These are phyloP conservation scores for Gorsachius magnificus DNA, from an alignment of 2,797 vertebrate species.

Conservation along the genomic window DNA sequence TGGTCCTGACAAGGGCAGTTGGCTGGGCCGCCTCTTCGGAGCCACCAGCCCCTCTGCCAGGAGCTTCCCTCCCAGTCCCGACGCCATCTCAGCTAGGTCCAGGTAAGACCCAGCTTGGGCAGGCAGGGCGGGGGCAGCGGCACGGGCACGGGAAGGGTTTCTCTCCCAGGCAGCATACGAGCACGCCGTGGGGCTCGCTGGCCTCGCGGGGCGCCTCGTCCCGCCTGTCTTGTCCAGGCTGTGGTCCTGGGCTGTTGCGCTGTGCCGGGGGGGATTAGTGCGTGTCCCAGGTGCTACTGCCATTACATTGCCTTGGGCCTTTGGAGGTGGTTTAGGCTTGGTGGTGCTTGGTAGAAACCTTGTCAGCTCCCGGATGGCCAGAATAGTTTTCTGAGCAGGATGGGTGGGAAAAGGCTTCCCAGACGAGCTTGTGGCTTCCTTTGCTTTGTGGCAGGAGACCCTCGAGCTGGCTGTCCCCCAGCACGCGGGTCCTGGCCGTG, in stretches of 20 bases:
- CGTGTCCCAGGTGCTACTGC: rapidly evolving
- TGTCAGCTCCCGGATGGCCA: rapidly evolving
- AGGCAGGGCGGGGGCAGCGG: not conserved
- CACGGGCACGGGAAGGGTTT: not conserved
- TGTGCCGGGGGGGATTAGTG: rapidly evolving
- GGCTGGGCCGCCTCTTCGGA: slow-evolving; percentile 68
- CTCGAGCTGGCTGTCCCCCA: slow-evolving; percentile 90
- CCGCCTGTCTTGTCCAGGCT: rapidly evolving
- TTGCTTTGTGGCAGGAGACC: slow-evolving; percentile 80
- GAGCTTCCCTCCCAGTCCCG: not conserved
- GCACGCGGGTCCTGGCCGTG: slow-evolving; percentile 73
- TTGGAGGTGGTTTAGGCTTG: rapidly evolving
- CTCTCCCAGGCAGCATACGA: not conserved
- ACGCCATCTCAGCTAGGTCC: slow-evolving; percentile 12
- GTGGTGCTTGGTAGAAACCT: rapidly evolving
- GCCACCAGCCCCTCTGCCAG: not conserved
- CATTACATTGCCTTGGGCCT: rapidly evolving
- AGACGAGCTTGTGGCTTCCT: rapidly evolving
- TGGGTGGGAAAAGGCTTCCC: not conserved
- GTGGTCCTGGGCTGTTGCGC: not conserved
- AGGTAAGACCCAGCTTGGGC: slow-evolving; percentile 59
- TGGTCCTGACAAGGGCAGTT: not conserved
- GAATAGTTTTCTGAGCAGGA: not conserved
- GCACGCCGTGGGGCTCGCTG: rapidly evolving
- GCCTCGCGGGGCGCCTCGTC: rapidly evolving